These are phyloP conservation scores for Desmodus rotundus DNA, from an alignment of 2,113 vertebrate genomes.

Conservation along the genomic window DNA sequence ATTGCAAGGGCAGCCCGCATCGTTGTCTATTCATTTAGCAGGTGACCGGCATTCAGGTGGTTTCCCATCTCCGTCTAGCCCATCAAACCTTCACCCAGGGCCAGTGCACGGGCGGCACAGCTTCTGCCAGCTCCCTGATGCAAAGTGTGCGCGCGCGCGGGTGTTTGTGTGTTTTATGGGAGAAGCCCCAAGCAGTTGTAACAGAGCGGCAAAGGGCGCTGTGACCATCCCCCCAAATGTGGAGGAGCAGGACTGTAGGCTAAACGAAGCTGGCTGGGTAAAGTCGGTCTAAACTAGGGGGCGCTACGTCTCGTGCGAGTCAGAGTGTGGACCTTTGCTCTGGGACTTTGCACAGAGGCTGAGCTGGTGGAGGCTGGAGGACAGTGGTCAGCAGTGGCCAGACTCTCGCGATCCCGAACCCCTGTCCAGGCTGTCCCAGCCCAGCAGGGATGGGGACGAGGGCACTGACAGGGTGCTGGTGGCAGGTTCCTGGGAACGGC, in stretches of 20 bases:
- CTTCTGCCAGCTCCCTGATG: background rate
- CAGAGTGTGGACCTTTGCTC: background rate
- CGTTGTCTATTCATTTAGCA: background rate
- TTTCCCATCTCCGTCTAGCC: background rate
- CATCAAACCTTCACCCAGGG: background rate
- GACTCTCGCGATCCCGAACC: background rate
- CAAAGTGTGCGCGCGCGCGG: background rate
- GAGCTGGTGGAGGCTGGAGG: background rate
- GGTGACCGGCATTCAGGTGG: background rate
- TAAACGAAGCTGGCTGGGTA: background rate
- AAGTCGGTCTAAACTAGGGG: background rate
- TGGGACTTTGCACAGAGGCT: background rate
- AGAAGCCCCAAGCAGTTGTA: background rate
- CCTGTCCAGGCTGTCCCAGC: background rate
- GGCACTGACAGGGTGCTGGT: background rate
- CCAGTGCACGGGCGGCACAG: background rate
- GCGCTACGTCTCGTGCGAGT: background rate
- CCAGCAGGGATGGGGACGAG: accelerated
- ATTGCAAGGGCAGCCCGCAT: accelerated
- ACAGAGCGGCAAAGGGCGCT: background rate
- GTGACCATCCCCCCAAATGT: background rate
- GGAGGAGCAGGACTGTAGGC: background rate
- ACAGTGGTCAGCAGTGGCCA: background rate
- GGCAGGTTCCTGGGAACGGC: background rate
- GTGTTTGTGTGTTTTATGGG: background rate